Conservation (phyloP, 2,113 vertebrate genomes). For the Heterotilapia buettikoferi region DNA sequence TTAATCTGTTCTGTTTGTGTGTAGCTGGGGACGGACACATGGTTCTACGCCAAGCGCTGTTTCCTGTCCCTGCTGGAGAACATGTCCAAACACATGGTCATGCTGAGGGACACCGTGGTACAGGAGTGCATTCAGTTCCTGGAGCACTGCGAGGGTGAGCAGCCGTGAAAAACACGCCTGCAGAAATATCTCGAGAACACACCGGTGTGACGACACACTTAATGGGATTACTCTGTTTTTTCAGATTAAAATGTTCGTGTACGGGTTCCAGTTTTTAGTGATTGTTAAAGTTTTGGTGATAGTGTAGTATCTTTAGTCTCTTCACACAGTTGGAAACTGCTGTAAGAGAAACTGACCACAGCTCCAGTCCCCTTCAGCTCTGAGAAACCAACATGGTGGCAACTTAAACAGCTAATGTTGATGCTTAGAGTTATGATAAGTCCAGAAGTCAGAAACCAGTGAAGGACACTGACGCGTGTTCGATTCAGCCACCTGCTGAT, state of each 20-base stretch:
- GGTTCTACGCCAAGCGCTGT: constrained; percentile 96
- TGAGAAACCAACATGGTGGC: not conserved
- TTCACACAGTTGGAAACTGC: fast-evolving
- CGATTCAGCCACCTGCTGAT: not conserved
- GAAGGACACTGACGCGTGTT: not conserved
- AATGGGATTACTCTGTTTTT: fast-evolving
- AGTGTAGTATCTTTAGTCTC: not conserved
- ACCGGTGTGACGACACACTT: fast-evolving
- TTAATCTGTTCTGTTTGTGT: not conserved
- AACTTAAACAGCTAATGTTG: not conserved
- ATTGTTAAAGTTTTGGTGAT: not conserved
- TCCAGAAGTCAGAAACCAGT: not conserved
- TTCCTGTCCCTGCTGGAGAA: constrained; percentile 95
- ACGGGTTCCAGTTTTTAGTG: fast-evolving
- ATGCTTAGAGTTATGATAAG: not conserved
- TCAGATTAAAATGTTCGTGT: not conserved
- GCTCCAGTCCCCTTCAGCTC: not conserved
- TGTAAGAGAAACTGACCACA: not conserved
- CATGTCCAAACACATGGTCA: constrained; percentile 91
- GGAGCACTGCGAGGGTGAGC: constrained; percentile 88
- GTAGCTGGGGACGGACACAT: constrained; percentile 88
- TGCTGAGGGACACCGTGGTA: constrained; percentile 81
- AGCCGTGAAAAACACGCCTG: not conserved
- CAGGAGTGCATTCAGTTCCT: constrained; percentile 91
- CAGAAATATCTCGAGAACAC: not conserved